These are phyloP conservation scores for Rhinatrema bivittatum DNA, from an alignment of 2,797 vertebrate species.

Conservation along the genomic window DNA sequence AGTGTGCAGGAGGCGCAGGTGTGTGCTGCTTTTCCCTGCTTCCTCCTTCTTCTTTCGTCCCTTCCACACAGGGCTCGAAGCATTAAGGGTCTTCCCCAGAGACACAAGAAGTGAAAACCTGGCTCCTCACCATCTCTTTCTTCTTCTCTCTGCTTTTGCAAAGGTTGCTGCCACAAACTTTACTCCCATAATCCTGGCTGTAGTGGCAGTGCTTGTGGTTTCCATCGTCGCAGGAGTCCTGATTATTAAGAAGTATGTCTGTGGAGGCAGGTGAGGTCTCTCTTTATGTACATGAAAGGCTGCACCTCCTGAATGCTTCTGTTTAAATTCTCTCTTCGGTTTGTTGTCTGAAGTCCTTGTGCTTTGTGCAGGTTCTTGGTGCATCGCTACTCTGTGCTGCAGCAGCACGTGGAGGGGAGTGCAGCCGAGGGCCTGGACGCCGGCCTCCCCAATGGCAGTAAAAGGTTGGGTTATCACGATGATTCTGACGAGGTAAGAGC, in stretches of 20 bases:
- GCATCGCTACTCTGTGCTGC: conserved; percentile 83
- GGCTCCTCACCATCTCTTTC: not conserved
- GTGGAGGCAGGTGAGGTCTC: conserved; percentile 78
- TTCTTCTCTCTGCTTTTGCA: not conserved
- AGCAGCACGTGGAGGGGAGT: conserved; percentile 73
- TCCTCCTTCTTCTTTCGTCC: not conserved
- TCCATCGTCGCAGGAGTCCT: conserved; percentile 59
- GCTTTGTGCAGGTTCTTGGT: conserved; percentile 74
- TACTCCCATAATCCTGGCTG: conserved; percentile 60
- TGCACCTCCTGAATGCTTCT: not conserved
- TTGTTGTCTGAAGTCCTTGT: too few relatives aligned
- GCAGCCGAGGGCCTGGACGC: conserved; percentile 65
- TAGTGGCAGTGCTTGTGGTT: conserved; percentile 66
- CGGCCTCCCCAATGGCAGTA: conserved; percentile 56
- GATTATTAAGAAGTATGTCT: conserved; percentile 87
- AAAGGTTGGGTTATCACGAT: conserved; percentile 70
- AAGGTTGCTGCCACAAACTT: conserved; percentile 51
- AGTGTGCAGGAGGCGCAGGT: conserved; percentile 51
- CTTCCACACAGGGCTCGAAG: too few relatives aligned
- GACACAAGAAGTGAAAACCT: too few relatives aligned
- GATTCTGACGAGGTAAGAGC: conserved; percentile 85
- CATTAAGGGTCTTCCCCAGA: too few relatives aligned
- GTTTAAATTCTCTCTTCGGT: not conserved
- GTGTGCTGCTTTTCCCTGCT: not conserved
- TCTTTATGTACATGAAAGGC: not conserved